phyloP scores from a whole-genome alignment of 2,888 invertebrate species.

The Anodontia alba region DNA sequence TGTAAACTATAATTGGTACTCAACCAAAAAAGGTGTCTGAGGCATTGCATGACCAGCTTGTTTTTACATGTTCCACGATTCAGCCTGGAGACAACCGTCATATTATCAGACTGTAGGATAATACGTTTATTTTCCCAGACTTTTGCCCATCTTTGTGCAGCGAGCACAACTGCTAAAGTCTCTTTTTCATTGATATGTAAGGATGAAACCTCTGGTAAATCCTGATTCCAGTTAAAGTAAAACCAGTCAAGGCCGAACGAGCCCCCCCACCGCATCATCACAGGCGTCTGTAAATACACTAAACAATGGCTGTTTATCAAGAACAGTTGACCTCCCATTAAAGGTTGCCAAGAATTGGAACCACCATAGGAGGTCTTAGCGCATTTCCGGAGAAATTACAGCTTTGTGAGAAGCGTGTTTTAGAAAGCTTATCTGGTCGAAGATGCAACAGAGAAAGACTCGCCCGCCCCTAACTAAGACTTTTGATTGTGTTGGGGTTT shows the following conservation, averaged over 20 bases:
- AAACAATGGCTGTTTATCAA: background rate
- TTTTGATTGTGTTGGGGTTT: too few relatives aligned
- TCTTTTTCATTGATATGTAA: conserved; percentile 5
- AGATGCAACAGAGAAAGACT: conserved; percentile 7
- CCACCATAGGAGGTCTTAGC: conserved; percentile 1
- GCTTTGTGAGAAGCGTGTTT: background rate
- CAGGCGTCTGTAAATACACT: background rate
- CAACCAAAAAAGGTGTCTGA: too few relatives aligned
- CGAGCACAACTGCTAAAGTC: background rate
- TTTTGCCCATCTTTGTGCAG: background rate
- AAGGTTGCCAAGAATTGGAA: background rate
- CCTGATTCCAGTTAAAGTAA: background rate
- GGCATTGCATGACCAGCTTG: too few relatives aligned
- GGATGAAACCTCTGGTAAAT: background rate
- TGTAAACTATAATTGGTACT: too few relatives aligned
- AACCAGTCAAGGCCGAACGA: background rate
- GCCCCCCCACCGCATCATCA: conserved; percentile 14
- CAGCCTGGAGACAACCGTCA: too few relatives aligned
- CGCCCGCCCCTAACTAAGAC: background rate
- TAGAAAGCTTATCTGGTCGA: background rate
- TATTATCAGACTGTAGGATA: too few relatives aligned
- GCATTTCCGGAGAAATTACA: background rate
- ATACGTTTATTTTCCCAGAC: too few relatives aligned
- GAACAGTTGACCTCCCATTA: background rate
- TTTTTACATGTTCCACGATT: too few relatives aligned